These are phyloP conservation scores for Morpho achilles DNA, from an alignment of 2,888 invertebrate genomes.

Conservation along the genomic window DNA sequence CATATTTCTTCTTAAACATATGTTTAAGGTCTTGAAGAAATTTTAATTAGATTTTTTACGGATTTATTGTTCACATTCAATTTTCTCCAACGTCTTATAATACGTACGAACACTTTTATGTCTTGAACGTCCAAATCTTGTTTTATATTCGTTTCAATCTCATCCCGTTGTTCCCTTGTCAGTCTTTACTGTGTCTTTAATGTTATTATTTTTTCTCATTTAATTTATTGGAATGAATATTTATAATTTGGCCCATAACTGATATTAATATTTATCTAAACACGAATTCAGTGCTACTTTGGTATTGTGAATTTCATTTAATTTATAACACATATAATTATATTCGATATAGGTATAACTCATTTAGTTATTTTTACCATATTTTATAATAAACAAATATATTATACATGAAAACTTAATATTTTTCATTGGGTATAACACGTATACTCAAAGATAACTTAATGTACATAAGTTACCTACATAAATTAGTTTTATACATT, in stretches of 20 bases:
- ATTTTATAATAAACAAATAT: no score
- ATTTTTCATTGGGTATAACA: no score
- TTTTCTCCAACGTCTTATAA: conserved; percentile 2
- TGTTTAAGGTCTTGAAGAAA: no score
- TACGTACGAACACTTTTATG: conserved; percentile 2
- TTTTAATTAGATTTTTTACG: no score
- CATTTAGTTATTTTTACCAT: no score
- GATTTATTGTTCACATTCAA: background rate
- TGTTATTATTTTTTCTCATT: conserved; percentile 14
- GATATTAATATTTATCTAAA: conserved; percentile 13
- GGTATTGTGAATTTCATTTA: conserved; percentile 1
- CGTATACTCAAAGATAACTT: no score
- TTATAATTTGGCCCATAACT: conserved; percentile 39
- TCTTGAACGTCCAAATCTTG: conserved; percentile 9
- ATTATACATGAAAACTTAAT: no score
- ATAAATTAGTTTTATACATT: no score
- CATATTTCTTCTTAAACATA: background rate
- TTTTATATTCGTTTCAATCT: conserved; percentile 19
- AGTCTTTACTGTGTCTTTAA: conserved; percentile 33
- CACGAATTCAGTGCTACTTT: conserved; percentile 14
- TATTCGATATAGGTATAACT: no score
- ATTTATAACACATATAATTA: no score
- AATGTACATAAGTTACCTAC: no score
- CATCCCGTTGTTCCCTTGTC: conserved; percentile 34
- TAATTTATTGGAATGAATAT: conserved; percentile 12